Base-by-base conservation (phyloP, 2,113 vertebrate genomes). In the Pyxicephalus adspersus region DNA sequence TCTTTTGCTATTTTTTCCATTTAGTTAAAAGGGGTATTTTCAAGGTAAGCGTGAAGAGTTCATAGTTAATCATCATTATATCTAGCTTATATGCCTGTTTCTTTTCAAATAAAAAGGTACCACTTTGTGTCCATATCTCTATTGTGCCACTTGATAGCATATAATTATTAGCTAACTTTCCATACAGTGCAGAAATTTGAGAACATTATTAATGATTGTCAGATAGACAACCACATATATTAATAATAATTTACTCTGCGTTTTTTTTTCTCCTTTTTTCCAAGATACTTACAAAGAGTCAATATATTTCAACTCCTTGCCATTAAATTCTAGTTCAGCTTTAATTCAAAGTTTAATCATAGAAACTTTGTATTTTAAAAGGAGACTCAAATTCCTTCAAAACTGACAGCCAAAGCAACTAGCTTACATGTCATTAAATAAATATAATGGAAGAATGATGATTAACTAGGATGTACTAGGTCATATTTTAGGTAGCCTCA, bases 381-480 rank as follows among this genome's bases (percentile, higher is more conserved):
- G 75, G 61, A 75, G 22, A 9, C 85, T 86, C 84, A 85, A 87
- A 31, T 83, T 87, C 88, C 60, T 88, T 92, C 90, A 90, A 91
- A 88, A 88, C 89, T 90, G 90, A 85, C 84, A 88, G 83, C 83
- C 86, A 58, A 85, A 93, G 90, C 86, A 15, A 86, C 92, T 83
- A 88, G 89, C 87, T 91, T 93, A 91, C 63, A 64, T 50, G 50
- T 82, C 45, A 64, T 57, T 72, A 92, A 93, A 90, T 89, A 86
- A 91, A 93, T 89, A 81, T 89, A 89, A 87, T 92, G 94, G 93
- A 90, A 92, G 90, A 94, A 95, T 92, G 91, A 94, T 94, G 93
- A 95, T 95, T 96, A 93, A 95, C 90, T 93, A 96, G 88, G 95
- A 94, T 87, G 91, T 89, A 89, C 90, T 87, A 84, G 91, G 90